These are phyloP conservation scores for Bombus vancouverensis DNA, from an alignment of 1,140 invertebrate species.

Conservation along the genomic window DNA sequence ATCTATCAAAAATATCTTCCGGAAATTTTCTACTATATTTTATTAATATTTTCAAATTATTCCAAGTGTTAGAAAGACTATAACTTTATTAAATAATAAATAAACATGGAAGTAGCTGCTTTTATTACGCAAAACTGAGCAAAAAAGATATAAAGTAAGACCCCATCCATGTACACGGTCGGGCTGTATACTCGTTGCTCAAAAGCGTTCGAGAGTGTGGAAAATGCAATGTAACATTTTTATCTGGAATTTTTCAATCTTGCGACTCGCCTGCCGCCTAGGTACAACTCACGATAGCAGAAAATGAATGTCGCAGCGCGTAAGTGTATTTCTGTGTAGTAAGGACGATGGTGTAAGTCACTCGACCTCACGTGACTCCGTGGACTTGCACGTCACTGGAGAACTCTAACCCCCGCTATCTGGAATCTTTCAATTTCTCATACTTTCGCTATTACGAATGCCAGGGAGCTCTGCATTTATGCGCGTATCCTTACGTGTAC, in stretches of 20 bases:
- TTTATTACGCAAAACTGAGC: background rate
- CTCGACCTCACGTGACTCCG: conserved; percentile 76
- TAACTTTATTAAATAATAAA: too few relatives aligned
- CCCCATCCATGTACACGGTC: background rate
- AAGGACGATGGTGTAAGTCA: conserved; percentile 72
- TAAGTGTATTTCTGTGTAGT: conserved; percentile 78
- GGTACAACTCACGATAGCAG: conserved; percentile 72
- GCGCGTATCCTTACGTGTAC: conserved; percentile 25
- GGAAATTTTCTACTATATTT: background rate
- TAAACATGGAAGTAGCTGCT: background rate
- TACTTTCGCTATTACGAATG: conserved; percentile 63
- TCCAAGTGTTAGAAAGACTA: background rate
- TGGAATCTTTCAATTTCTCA: conserved; percentile 80
- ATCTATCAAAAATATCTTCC: background rate
- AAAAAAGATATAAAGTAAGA: background rate
- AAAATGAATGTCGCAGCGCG: conserved; percentile 77
- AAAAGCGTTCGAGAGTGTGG: conserved; percentile 5
- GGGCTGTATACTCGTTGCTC: conserved; percentile 4
- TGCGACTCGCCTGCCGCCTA: conserved; percentile 58
- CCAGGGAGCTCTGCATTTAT: background rate
- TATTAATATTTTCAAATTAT: background rate
- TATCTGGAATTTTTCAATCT: conserved; percentile 78
- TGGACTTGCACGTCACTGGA: conserved; percentile 53
- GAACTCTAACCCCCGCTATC: conserved; percentile 65
- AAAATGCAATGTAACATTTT: conserved; percentile 68